Conservation (phyloP, 1,140 invertebrate genomes). For the Bombus pyrosoma region DNA sequence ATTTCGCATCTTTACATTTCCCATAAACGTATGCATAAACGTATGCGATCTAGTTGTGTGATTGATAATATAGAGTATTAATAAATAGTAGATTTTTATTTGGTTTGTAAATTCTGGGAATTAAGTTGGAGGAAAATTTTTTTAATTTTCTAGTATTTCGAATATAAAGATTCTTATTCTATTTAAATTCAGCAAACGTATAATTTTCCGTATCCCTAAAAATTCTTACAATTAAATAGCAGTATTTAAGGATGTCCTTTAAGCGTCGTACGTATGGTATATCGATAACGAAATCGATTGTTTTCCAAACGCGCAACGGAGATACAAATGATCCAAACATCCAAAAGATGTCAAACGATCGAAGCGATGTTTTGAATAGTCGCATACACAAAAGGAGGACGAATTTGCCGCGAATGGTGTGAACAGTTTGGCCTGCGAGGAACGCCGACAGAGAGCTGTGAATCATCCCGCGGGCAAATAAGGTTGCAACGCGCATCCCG, state of each 20-base stretch:
- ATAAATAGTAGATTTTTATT: too few species aligned
- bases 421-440: conserved; percentile 1
- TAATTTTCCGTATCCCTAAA: not conserved
- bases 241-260: not conserved
- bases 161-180: too few species aligned
- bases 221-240: not conserved
- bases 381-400: not conserved
- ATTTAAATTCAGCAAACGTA: too few species aligned
- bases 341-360: not conserved
- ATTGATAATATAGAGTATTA: too few species aligned
- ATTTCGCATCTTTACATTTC: too few species aligned
- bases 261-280: not conserved
- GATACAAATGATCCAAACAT: too few species aligned
- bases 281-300: not conserved
- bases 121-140: too few species aligned
- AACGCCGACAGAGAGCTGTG: not conserved
- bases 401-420: not conserved
- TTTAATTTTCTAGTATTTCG: too few species aligned
- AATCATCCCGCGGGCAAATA: conserved; percentile 68
- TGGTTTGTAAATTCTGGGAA: too few species aligned
- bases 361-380: not conserved
- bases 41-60: too few species aligned
- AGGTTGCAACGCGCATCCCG: conserved; percentile 52
- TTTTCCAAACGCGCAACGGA: not conserved
- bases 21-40: too few species aligned